Base-by-base conservation (phyloP, 2,888 invertebrate species). In the Lissonota sp. region DNA sequence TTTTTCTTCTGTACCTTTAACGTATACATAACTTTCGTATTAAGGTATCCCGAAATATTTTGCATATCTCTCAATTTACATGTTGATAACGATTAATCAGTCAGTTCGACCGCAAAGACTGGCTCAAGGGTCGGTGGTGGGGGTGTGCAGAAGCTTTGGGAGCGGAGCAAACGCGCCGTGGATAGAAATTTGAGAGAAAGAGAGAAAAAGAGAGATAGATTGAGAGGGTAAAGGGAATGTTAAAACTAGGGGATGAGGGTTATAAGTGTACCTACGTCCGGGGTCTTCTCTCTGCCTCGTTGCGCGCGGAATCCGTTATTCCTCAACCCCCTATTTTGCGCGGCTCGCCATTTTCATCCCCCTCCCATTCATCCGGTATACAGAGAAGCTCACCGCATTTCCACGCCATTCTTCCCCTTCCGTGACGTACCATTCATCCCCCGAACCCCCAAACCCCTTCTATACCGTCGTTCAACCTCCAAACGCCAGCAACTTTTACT, bases 401-500 rank as follows among this genome's bases (percentile, higher is more conserved):
- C 77, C 71, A 70, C 75, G 67, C 75, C 78, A 78, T 64, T 62
- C 67, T 84, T 78, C 73, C 49, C 62, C 1, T 53, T 63, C 40
- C 64, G 26, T 26, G 55, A 70, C 64, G 75, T 84, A 66, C 84
- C 85, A 84, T 85, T 86, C 84, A 83, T 84, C 79, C 58, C 58
- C 79, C 46, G 58, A 60, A 39, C 69, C 14, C 64, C 72, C 67
- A 71, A 60, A 14, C 60, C 55, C 62, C 26, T 26, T 26, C 26
- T 3, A n/a, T n/a, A 60, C 69, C 63, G 76, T 84, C 85, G 84
- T 85, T 86, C 84, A 84, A 84, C 79, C 26, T 3, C 80, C 51
- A 60, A 69, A 53, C 12, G 10, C 58, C 78, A 26, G 83, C 83
- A 83, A 86, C 86, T 87, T 89, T 88, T 84, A 86, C 86, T 87